These are phyloP conservation scores for Heterodera schachtii DNA, from an alignment of 1,140 invertebrate species.

Conservation along the genomic window DNA sequence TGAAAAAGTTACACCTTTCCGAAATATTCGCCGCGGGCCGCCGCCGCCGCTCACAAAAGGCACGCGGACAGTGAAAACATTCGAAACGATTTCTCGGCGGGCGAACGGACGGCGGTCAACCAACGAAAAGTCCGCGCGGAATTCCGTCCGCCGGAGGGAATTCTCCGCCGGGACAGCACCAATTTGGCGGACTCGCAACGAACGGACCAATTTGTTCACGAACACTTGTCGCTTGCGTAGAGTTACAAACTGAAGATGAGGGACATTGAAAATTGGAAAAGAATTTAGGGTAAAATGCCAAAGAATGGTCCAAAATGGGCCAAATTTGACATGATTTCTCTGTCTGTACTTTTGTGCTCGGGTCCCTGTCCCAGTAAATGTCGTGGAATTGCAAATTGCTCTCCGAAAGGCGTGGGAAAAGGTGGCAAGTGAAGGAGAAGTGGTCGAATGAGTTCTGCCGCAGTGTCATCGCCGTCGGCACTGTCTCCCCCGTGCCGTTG, in stretches of 20 bases:
- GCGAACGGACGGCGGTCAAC: constrained; percentile 36
- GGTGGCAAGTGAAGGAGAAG: constrained; percentile 41
- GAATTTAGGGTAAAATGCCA: constrained; percentile 4
- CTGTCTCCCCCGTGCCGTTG: background rate
- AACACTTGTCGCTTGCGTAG: constrained; percentile 24
- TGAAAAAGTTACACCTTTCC: background rate
- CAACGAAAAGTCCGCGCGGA: constrained; percentile 17
- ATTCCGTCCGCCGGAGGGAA: background rate
- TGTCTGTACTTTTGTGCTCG: constrained; percentile 22
- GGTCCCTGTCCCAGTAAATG: constrained; percentile 46
- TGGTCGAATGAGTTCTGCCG: constrained; percentile 29
- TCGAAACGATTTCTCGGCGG: constrained; percentile 36
- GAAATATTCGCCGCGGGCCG: constrained; percentile 1
- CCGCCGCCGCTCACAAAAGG: background rate
- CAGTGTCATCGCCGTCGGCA: background rate
- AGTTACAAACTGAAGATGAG: constrained; percentile 11
- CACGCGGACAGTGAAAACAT: constrained; percentile 28
- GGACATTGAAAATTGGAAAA: background rate
- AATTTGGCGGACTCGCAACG: constrained; percentile 9
- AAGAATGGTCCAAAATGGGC: background rate
- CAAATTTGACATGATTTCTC: background rate
- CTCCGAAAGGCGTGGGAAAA: constrained; percentile 47
- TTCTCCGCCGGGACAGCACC: background rate
- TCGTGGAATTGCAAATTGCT: constrained; percentile 50
- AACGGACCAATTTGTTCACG: constrained; percentile 25